phyloP scores from a whole-genome alignment of 1,140 invertebrate species.

The Lethocerus indicus region DNA sequence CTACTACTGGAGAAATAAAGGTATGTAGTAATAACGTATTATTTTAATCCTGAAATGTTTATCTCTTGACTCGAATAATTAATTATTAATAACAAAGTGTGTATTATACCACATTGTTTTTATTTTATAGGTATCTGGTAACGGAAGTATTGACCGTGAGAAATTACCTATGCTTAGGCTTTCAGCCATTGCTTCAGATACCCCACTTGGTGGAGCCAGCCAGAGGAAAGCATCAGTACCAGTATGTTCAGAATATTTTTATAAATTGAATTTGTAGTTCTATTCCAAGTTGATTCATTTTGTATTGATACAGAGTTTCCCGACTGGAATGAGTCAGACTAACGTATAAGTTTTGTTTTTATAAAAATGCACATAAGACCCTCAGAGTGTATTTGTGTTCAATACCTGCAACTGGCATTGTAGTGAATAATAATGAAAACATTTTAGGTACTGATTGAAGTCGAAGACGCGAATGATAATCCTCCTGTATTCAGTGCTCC shows the following conservation, averaged over 20 bases:
- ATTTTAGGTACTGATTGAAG: slow-evolving; percentile 39
- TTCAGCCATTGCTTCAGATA: slow-evolving; percentile 54
- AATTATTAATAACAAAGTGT: not conserved
- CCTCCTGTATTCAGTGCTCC: slow-evolving; percentile 32
- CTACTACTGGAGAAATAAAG: slow-evolving; percentile 41
- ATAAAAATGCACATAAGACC: too few species aligned
- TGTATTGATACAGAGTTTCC: too few species aligned
- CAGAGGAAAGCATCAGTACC: slow-evolving; percentile 36
- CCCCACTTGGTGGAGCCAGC: slow-evolving; percentile 42
- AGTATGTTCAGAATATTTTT: slow-evolving; percentile 21
- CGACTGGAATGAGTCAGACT: too few species aligned
- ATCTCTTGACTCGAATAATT: too few species aligned
- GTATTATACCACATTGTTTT: slow-evolving; percentile 4
- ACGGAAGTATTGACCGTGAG: slow-evolving; percentile 56
- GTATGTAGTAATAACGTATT: slow-evolving; percentile 23
- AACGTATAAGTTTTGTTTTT: too few species aligned
- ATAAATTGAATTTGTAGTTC: too few species aligned
- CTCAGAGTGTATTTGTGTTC: too few species aligned
- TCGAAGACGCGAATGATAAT: slow-evolving; percentile 73
- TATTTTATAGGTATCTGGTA: slow-evolving; percentile 35
- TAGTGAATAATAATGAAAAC: not conserved
- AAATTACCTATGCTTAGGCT: slow-evolving; percentile 46
- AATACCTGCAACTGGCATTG: too few species aligned
- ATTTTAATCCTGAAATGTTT: too few species aligned
- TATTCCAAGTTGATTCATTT: too few species aligned